Evolutionary conservation across 1,140 invertebrate species (phyloP).

Genomic region (Pseudomyrmex flavicornis): DNA sequence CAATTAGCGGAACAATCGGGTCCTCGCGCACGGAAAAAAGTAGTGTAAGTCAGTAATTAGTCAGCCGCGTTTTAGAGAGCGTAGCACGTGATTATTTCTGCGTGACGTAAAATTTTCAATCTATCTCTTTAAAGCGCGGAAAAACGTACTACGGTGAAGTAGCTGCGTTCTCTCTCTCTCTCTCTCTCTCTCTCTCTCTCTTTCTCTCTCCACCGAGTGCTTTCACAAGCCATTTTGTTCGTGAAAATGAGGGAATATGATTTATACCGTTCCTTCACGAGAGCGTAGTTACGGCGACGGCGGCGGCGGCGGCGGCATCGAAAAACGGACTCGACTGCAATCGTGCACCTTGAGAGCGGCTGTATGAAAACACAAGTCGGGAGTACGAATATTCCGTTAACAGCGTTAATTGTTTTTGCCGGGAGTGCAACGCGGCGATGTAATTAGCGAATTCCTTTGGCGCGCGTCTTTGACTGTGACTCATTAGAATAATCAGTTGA

Average conservation of each 20-base stretch:
- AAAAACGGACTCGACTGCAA: slow-evolving; percentile 31
- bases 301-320: background rate
- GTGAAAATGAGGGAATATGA: slow-evolving; percentile 22
- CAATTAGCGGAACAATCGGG: background rate
- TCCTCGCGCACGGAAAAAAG: background rate
- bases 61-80: background rate
- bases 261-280: slow-evolving; percentile 30
- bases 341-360: background rate
- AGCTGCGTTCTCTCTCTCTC: background rate
- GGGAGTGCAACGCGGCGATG: background rate
- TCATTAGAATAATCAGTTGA: slow-evolving; percentile 55
- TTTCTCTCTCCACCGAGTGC: background rate
- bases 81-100: slow-evolving; percentile 20
- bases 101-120: slow-evolving; percentile 1
- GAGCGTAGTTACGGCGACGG: background rate
- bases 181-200: too few species aligned
- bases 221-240: slow-evolving; percentile 12
- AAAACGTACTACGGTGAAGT: slow-evolving; percentile 15
- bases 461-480: slow-evolving; percentile 34
- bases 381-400: background rate
- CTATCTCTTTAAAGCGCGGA: background rate
- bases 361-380: slow-evolving; percentile 14
- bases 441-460: slow-evolving; percentile 47
- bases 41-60: background rate
- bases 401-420: slow-evolving; percentile 2